phyloP scores from a whole-genome alignment of 2,888 invertebrate genomes.

The Odontocolon sp. region DNA sequence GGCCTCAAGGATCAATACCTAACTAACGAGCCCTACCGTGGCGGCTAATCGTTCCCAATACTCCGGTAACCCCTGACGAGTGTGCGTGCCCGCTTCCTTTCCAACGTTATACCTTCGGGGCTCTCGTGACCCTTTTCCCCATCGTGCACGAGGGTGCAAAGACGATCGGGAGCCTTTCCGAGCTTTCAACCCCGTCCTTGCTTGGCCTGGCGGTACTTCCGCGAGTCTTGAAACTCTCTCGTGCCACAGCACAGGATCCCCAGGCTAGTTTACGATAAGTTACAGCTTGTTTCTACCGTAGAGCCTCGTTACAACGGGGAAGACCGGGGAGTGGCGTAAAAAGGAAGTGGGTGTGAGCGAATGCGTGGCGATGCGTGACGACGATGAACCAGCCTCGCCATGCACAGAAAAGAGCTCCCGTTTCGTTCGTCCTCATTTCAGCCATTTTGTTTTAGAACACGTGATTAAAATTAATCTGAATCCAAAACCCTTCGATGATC shows the following conservation, averaged over 20 bases:
- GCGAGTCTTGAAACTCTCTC: slow-evolving; percentile 54
- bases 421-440: slow-evolving; percentile 23
- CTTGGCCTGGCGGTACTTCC: slow-evolving; percentile 52
- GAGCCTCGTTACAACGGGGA: slow-evolving; percentile 63
- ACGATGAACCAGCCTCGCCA: slow-evolving; percentile 50
- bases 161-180: slow-evolving; percentile 23
- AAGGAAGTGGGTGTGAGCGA: slow-evolving; percentile 81
- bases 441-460: slow-evolving; percentile 51
- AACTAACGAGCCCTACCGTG: slow-evolving; percentile 53
- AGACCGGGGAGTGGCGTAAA: slow-evolving; percentile 80
- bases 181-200: slow-evolving; percentile 33
- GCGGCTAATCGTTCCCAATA: slow-evolving; percentile 59
- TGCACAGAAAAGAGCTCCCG: not conserved
- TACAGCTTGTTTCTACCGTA: slow-evolving; percentile 42
- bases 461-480: not conserved
- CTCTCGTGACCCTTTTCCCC: slow-evolving; percentile 51
- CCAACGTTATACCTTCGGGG: slow-evolving; percentile 24
- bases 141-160: slow-evolving; percentile 35
- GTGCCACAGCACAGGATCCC: not conserved
- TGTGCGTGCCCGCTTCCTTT: slow-evolving; percentile 63
- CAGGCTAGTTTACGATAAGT: slow-evolving; percentile 43
- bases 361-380: slow-evolving; percentile 79
- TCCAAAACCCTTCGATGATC: no score
- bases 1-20: slow-evolving; percentile 46
- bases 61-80: slow-evolving; percentile 19